Conservation (phyloP, 2,113 vertebrate species). For the Myotis lucifugus region DNA sequence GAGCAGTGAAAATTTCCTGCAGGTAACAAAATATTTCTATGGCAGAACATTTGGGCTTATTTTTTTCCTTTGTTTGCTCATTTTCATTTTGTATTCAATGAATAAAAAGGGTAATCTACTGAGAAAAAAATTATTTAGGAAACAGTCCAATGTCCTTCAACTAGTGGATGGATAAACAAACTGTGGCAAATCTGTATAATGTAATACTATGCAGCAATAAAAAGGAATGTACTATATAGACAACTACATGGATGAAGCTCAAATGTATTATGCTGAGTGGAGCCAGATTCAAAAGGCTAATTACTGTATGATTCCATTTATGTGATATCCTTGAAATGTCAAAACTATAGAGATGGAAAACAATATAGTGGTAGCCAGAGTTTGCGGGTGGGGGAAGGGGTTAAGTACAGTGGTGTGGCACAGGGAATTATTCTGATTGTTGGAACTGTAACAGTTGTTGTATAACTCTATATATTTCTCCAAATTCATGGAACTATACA, state of each 20-base stretch:
- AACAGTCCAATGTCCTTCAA: neutral
- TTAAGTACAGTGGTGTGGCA: neutral
- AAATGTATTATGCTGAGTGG: neutral
- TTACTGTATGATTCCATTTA: neutral
- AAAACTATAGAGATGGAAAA: neutral
- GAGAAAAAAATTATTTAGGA: neutral
- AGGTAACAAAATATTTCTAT: neutral
- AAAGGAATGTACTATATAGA: neutral
- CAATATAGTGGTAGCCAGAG: neutral
- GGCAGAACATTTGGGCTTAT: neutral
- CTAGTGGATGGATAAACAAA: constrained; percentile 7
- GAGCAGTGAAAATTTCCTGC: neutral
- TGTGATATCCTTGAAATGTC: neutral
- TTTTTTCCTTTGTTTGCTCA: neutral
- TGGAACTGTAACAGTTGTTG: neutral
- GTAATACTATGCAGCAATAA: neutral
- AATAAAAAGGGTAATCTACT: neutral
- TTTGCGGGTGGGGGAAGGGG: neutral
- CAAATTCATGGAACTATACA: neutral
- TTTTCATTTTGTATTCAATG: constrained; percentile 23
- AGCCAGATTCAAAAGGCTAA: constrained; percentile 11
- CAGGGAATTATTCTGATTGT: neutral
- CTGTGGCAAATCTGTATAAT: neutral
- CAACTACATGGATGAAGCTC: neutral
- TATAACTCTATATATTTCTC: neutral